phyloP scores from a whole-genome alignment of 1,140 invertebrate species.

The Nasonia giraulti region DNA sequence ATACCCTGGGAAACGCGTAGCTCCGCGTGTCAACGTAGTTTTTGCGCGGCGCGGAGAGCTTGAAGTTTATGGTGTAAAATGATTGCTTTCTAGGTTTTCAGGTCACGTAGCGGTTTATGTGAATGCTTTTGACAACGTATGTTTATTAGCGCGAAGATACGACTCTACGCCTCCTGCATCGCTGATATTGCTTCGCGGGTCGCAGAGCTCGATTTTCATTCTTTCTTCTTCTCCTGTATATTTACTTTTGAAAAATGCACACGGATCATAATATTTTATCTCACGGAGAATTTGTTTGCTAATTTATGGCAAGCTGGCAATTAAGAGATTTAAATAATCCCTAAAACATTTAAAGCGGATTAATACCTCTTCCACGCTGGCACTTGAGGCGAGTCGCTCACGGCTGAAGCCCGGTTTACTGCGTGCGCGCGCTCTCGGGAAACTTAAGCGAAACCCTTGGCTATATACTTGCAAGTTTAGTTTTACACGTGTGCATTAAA shows the following conservation, averaged over 20 bases:
- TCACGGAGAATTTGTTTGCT: neutral
- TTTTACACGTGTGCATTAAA: constrained; percentile 31
- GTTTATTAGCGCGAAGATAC: constrained; percentile 41
- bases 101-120: constrained; percentile 36
- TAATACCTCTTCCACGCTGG: constrained; percentile 5
- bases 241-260: too few species aligned
- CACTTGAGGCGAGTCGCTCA: constrained; percentile 1
- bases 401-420: constrained; percentile 19
- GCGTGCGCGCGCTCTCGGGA: neutral
- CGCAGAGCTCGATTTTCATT: too few species aligned
- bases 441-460: constrained; percentile 13
- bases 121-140: constrained; percentile 38
- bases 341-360: constrained; percentile 29
- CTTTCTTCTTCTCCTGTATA: too few species aligned
- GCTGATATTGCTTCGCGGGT: neutral
- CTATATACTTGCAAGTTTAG: constrained; percentile 28
- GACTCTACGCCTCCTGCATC: constrained; percentile 31
- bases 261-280: too few species aligned
- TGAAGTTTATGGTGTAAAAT: constrained; percentile 43
- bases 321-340: constrained; percentile 22
- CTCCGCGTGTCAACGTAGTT: constrained; percentile 14
- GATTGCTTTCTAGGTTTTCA: constrained; percentile 37
- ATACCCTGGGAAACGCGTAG: neutral
- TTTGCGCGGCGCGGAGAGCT: neutral
- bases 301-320: neutral